These are phyloP conservation scores for Pachycephala philippinensis DNA, from an alignment of 2,113 vertebrate species.

Conservation along the genomic window DNA sequence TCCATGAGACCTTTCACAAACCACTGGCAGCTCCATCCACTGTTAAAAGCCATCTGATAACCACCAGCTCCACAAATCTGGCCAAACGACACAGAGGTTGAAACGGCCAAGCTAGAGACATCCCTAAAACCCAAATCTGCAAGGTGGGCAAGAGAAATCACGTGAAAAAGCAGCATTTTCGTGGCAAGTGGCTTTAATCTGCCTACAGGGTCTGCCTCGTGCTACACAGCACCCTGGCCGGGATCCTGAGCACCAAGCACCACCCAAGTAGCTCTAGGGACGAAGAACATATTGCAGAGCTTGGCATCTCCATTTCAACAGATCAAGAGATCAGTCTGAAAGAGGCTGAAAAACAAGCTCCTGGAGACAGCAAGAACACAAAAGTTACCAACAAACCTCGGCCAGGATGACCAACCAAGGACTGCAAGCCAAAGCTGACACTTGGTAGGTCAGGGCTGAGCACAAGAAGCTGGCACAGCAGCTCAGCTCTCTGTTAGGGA, in stretches of 20 bases:
- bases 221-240: neutral
- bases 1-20: neutral
- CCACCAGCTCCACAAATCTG: neutral
- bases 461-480: neutral
- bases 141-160: neutral
- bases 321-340: neutral
- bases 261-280: neutral
- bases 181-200: neutral
- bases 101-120: neutral
- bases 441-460: neutral
- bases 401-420: neutral
- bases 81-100: neutral
- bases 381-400: neutral
- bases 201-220: neutral
- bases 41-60: neutral
- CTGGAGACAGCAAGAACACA: neutral
- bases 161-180: neutral
- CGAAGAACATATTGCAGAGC: neutral
- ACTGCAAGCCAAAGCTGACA: neutral
- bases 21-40: neutral
- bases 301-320: neutral
- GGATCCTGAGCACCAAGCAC: neutral
- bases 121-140: neutral
- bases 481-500: neutral
- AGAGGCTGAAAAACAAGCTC: neutral